Evolutionary conservation across 92 coral and sea anemone species (phyloP), one percentile per base, ranked within the genome.

Genomic region (Phenganax marumi): DNA sequence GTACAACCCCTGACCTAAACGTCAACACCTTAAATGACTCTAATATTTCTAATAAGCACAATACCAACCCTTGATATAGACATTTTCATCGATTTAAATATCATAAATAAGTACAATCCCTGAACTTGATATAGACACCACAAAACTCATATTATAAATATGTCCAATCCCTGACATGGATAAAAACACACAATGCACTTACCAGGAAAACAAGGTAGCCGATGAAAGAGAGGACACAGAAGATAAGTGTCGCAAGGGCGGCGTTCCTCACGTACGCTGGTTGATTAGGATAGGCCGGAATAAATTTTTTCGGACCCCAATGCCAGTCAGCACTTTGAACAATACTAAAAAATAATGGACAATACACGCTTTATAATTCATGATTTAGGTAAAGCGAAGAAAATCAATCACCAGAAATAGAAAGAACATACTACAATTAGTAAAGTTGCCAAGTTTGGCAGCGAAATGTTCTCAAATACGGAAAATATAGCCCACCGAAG

Each of bases 321-420:
- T 92, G 93, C 97, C 97, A 94, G 65, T 94, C 97, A 12, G 97
- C 97, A 47, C 92, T 91, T 86, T 95, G 98, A 9, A 95, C 98
- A 85, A 95, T 90, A 61, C 98, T 95, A 53, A 9, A 79, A 66
- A 2, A 50, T 33, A 33, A 33, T 33, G 65, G 64, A 24, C n/a
- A n/a, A n/a, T n/a, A n/a, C n/a, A n/a, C n/a, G n/a, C n/a, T n/a
- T n/a, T n/a, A n/a, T n/a, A n/a, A n/a, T n/a, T n/a, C n/a, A n/a
- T n/a, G n/a, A n/a, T n/a, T n/a, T n/a, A n/a, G n/a, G n/a, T n/a
- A n/a, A n/a, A n/a, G n/a, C n/a, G n/a, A n/a, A n/a, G n/a, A n/a
- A n/a, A n/a, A n/a, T n/a, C n/a, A n/a, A n/a, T n/a, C n/a, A n/a
- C n/a, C n/a, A n/a, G n/a, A n/a, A n/a, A n/a, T n/a, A n/a, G n/a